Evolutionary conservation across 2,113 vertebrate species (phyloP), one percentile per base, ranked within the genome.

Genomic region (Eudorcas thomsonii): DNA sequence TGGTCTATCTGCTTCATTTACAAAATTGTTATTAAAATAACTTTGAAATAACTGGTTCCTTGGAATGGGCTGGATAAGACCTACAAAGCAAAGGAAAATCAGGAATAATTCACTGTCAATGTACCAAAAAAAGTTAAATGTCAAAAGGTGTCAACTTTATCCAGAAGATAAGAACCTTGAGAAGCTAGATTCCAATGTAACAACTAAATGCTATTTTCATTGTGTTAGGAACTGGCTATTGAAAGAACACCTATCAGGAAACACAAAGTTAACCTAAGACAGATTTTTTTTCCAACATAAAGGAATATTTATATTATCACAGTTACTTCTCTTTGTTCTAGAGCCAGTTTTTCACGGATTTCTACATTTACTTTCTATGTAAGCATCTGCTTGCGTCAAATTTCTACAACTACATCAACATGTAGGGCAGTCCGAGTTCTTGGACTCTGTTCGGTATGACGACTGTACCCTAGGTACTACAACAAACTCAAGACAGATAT

Each of bases 61-160:
- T 17, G 99, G 98, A 98, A 99, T 99, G 98, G 99, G 99, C 98
- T 99, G 99, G 98, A 99, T 99, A 95, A 99, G 99, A 98, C 99
- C 99, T 99, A 98, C 39, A 96, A 64, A 97, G 3, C 93, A 90
- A 97, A 88, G 98, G 6, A 97, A 48, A 98, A 77, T 96, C 3
- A 94, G 85, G 93, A 96, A 88, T 9, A 62, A 96, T 52, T 45
- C 6, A 92, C 26, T 54, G 5, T 39, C 50, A n/a, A 55, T 64
- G 4, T 81, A 71, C 57, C 84, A 94, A 12, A 48, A 81, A 80
- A 96, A 85, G 36, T 15, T 50, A n/a, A 23, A 92, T 15, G 45
- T 87, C 57, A 84, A n/a, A 96, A 84, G n/a, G 26, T 8, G 30
- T 21, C 26, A 55, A 50, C 15, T 71, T 62, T 39, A 39, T 91